Percentiles rank a stretch among this genome's conserved stretches.
Evolutionary conservation across 2,113 vertebrate species (phyloP).

Genomic region (Hemicordylus capensis): DNA sequence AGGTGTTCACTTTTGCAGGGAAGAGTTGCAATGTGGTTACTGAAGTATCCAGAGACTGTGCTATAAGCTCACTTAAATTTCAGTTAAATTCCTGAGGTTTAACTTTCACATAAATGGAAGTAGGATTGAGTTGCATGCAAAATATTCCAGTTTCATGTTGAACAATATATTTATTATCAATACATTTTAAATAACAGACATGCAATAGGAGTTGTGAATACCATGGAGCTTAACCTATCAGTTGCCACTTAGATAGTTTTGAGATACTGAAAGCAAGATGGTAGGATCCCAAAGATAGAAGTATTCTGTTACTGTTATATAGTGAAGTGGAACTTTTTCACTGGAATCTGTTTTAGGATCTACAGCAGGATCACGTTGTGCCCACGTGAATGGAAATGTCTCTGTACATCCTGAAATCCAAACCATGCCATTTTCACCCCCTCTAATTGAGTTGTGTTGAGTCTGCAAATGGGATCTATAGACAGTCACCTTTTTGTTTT

Average conservation of each 20-base stretch:
- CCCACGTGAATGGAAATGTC: not conserved
- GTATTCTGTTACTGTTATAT: not conserved
- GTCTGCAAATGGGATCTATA: fast-evolving
- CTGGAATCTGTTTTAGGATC: not conserved
- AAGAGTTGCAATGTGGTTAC: not conserved
- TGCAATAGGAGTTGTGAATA: not conserved
- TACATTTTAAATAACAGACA: not conserved
- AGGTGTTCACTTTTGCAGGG: not conserved
- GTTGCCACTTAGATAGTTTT: not conserved
- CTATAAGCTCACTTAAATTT: not conserved
- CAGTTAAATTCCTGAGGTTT: not conserved
- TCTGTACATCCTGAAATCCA: conserved; percentile 1
- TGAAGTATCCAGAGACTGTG: not conserved
- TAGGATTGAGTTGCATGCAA: not conserved
- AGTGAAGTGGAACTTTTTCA: not conserved
- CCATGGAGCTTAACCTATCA: not conserved
- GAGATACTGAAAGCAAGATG: not conserved
- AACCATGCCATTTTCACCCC: not conserved
- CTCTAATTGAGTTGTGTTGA: not conserved
- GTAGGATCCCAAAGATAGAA: not conserved
- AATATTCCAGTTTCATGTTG: not conserved
- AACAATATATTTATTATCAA: not conserved
- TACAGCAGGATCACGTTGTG: not conserved
- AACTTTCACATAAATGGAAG: not conserved
- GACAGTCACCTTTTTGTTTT: conserved; percentile 9